These are phyloP conservation scores for Epirrita christyi DNA, from an alignment of 2,888 invertebrate genomes.

Conservation along the genomic window DNA sequence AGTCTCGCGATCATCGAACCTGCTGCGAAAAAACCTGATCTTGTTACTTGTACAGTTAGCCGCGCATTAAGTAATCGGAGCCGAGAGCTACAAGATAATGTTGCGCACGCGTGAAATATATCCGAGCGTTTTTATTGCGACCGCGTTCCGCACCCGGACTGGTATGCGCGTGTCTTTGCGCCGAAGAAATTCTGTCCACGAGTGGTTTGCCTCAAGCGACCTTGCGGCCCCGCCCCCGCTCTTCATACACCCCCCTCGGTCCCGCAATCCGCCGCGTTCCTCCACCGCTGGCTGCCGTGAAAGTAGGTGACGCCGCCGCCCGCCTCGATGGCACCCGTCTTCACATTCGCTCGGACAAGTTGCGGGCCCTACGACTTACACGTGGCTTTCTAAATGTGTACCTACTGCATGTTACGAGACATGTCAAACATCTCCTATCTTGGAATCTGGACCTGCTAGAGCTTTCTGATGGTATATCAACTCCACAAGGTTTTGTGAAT, in stretches of 20 bases:
- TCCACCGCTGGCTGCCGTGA: conserved; percentile 67
- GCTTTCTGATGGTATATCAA: conserved; percentile 8
- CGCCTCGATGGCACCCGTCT: conserved; percentile 56
- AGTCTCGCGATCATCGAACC: conserved; percentile 74
- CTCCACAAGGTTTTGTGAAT: neutral
- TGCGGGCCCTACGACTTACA: conserved; percentile 63
- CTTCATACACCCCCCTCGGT: conserved; percentile 34
- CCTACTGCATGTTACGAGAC: conserved; percentile 28
- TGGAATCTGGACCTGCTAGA: conserved; percentile 21
- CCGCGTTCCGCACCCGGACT: conserved; percentile 74
- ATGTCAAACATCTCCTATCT: conserved; percentile 27
- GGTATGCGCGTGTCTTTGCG: conserved; percentile 74
- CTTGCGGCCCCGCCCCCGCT: conserved; percentile 63
- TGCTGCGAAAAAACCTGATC: conserved; percentile 78
- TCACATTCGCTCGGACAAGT: conserved; percentile 52
- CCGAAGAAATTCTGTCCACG: conserved; percentile 78
- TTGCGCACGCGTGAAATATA: conserved; percentile 84
- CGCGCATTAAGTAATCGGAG: conserved; percentile 82
- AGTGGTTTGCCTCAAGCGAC: conserved; percentile 84
- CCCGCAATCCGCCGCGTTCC: conserved; percentile 44
- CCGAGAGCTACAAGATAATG: conserved; percentile 80
- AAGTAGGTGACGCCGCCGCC: conserved; percentile 71
- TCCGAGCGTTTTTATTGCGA: conserved; percentile 80
- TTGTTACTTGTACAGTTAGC: conserved; percentile 81
- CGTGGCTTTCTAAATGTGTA: conserved; percentile 72